Evolutionary conservation across 2,113 vertebrate species (phyloP).

Genomic region (Prinia subflava): DNA sequence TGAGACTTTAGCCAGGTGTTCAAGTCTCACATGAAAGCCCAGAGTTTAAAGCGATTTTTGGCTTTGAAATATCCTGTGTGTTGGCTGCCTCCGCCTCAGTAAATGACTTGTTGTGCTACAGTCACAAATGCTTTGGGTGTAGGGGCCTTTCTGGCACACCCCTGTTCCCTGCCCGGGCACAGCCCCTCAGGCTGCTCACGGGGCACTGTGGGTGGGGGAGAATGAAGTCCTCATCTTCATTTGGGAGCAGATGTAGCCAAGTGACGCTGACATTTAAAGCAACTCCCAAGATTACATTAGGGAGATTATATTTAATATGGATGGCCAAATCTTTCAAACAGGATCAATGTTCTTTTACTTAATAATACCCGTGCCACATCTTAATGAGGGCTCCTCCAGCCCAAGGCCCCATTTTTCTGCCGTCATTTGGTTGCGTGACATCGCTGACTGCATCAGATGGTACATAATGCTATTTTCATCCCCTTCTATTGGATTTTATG

Average conservation of each 20-base stretch:
- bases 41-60: not conserved
- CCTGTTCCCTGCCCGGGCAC: not conserved
- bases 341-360: constrained; percentile 52
- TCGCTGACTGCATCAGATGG: constrained; percentile 28
- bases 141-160: accelerated
- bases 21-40: not conserved
- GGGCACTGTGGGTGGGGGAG: not conserved
- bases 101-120: not conserved
- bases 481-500: constrained; percentile 49
- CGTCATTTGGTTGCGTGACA: not conserved
- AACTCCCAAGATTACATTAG: constrained; percentile 35
- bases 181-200: not conserved
- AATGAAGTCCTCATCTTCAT: not conserved
- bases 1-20: not conserved
- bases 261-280: constrained; percentile 48
- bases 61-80: not conserved
- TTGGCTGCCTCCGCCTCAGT: not conserved
- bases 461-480: constrained; percentile 32
- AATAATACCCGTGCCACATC: constrained; percentile 43
- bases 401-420: constrained; percentile 42
- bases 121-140: not conserved
- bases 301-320: constrained; percentile 49
- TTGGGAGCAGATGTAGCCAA: constrained; percentile 8
- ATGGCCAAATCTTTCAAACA: constrained; percentile 40
- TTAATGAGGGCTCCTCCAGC: constrained; percentile 36